Conservation (phyloP, 2,888 invertebrate species). For the Campoletis raptor region DNA sequence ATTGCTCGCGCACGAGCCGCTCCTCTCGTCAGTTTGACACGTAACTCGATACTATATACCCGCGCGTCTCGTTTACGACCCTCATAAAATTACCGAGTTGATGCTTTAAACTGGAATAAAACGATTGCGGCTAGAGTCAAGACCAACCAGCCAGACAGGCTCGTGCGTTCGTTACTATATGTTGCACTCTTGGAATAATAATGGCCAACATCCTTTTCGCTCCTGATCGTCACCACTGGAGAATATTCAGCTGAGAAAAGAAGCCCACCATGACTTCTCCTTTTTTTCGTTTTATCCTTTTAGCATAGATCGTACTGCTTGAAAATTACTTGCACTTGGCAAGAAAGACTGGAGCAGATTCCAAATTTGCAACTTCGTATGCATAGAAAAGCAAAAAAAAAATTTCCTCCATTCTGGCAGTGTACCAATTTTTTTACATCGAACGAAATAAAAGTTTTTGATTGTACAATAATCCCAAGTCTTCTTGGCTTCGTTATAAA, state of each 20-base stretch:
- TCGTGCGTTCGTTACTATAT: slow-evolving; percentile 53
- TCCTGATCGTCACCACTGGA: slow-evolving; percentile 17
- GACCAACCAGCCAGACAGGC: slow-evolving; percentile 55
- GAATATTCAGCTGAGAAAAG: neutral
- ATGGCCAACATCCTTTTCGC: slow-evolving; percentile 23
- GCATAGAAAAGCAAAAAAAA: slow-evolving; percentile 38
- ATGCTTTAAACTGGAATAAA: slow-evolving; percentile 82
- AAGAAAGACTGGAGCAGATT: slow-evolving; percentile 20
- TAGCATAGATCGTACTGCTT: slow-evolving; percentile 15
- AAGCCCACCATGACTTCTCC: neutral
- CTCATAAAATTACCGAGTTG: slow-evolving; percentile 84
- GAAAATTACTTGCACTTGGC: slow-evolving; percentile 60
- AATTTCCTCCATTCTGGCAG: slow-evolving; percentile 47
- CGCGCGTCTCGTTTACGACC: slow-evolving; percentile 82
- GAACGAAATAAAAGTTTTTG: slow-evolving; percentile 41
- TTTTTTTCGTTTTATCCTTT: neutral
- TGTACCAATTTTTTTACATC: slow-evolving; percentile 59
- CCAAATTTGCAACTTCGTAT: slow-evolving; percentile 54
- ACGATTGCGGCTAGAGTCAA: slow-evolving; percentile 76
- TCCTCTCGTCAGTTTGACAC: slow-evolving; percentile 76
- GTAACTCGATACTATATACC: slow-evolving; percentile 81
- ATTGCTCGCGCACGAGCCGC: slow-evolving; percentile 53
- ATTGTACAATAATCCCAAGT: neutral
- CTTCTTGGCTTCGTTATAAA: slow-evolving; percentile 41
- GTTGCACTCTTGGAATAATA: slow-evolving; percentile 47